Evolutionary conservation across 1,140 invertebrate species (phyloP), one percentile per base, ranked within the genome.

Genomic region (Homarus americanus): DNA sequence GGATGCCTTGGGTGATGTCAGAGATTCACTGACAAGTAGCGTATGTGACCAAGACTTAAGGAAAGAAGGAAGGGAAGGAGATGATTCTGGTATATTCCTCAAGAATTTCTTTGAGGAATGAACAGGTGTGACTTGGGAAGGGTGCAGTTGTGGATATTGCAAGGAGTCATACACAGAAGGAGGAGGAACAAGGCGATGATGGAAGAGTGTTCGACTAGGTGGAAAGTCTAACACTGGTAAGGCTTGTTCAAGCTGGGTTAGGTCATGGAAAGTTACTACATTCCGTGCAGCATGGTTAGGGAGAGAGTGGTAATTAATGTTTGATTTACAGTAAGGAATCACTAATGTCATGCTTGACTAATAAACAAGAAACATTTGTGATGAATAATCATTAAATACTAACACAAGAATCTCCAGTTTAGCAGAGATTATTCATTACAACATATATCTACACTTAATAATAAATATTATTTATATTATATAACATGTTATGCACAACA

Each of bases 41-140:
- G 79, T 87, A 24, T 40, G 78, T 20, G 92, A 92, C 92, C 85
- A 92, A 66, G 92, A 91, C 53, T 87, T 80, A 17, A 92, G 85
- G 24, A 53, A 75, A 9, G 73, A 49, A 66, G 92, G 92, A 41
- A 92, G 66, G 36, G 84, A 44, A n/a, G n/a, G 83, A 87, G 12
- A 17, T 20, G 73, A 28, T n/a, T n/a, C 2, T 44, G 76, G n/a
- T n/a, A 44, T n/a, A 58, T n/a, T 38, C 44, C 20, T 12, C 34
- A 53, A 63, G 66, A 5, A 40, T 40, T 32, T 66, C 80, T 69
- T 36, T 20, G 82, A 66, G 53, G 44, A 66, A 24, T 28, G 34
- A 49, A 76, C 40, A 34, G 72, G 53, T 58, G 78, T 38, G 41
- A 36, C 86, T 83, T 82, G 80, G 38, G 66, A 69, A 88, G 53